Base-by-base conservation (phyloP, 2,888 invertebrate species). In the Stegana nigrithorax region DNA sequence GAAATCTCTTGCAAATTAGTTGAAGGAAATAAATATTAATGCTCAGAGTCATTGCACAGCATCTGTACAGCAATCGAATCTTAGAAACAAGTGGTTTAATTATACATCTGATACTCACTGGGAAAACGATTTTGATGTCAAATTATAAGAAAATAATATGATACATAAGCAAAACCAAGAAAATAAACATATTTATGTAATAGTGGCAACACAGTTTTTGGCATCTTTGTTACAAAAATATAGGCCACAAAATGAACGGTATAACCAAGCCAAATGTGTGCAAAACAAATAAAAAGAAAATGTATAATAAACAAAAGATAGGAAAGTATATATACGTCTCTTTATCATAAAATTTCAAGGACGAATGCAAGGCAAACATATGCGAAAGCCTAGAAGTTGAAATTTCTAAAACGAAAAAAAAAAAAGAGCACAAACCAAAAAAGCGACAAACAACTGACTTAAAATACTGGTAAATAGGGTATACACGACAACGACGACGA, bases 291-390 rank as follows among this genome's bases (percentile, higher is more conserved):
- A 26, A n/a, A 50, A 23, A 50, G 23, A 50, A 17, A 21, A 12
- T 21, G 12, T 60, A 50, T 39, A 63, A 59, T 59, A 50, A 47
- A 23, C 61, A 39, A 62, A 67, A 60, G 63, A 57, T 21, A 62
- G 19, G 27, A 61, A 29, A 73, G n/a, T n/a, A n/a, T n/a, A n/a
- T n/a, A n/a, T n/a, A n/a, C n/a, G n/a, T n/a, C n/a, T n/a, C n/a
- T n/a, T n/a, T n/a, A n/a, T n/a, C n/a, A n/a, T n/a, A 75, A 69
- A 75, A 77, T 73, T 76, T 76, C 75, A 76, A 76, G 75, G 75
- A 76, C 75, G 75, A 76, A 72, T 73, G 74, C 75, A 76, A 76
- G 75, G 80, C 80, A 76, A 80, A 78, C 75, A 80, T 70, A 75
- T 73, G 78, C 70, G 69, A 78, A 72, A 73, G 63, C 60, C 26